phyloP scores from a whole-genome alignment of 2,888 invertebrate species.

The Pollenia amentaria region DNA sequence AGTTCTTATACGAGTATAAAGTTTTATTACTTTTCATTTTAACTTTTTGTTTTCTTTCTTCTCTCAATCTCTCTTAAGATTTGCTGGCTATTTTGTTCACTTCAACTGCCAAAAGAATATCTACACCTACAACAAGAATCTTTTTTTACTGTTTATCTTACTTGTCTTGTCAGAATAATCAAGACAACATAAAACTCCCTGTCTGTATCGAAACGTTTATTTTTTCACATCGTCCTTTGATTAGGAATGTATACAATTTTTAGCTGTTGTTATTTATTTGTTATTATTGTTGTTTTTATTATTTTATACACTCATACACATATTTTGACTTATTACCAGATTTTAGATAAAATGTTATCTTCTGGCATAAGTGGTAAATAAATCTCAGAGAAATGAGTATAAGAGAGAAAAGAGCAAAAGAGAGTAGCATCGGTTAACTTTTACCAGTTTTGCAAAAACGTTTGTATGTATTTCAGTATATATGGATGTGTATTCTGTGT shows the following conservation, averaged over 20 bases:
- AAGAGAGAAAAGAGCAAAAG: slow-evolving; percentile 1
- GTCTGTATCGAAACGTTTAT: background rate
- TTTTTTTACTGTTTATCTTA: too few species aligned
- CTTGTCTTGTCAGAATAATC: too few species aligned
- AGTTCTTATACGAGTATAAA: too few species aligned
- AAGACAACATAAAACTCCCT: background rate
- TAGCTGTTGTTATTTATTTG: slow-evolving; percentile 38
- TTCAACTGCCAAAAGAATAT: too few species aligned
- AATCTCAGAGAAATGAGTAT: background rate
- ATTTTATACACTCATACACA: slow-evolving; percentile 31
- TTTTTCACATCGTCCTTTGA: slow-evolving; percentile 9
- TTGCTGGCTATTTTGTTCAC: too few species aligned
- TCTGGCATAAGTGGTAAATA: slow-evolving; percentile 46
- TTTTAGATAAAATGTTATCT: slow-evolving; percentile 64
- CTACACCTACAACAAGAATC: too few species aligned
- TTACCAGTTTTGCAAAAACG: background rate
- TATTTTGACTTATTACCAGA: slow-evolving; percentile 4
- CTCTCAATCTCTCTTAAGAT: background rate
- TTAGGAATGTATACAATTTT: slow-evolving; percentile 52
- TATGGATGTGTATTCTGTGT: slow-evolving; percentile 14
- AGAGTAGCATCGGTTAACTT: slow-evolving; percentile 11
- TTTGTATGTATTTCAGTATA: slow-evolving; percentile 15
- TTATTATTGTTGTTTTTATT: slow-evolving; percentile 32
- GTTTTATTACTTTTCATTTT: too few species aligned
- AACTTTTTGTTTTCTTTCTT: background rate